A percentile compares a stretch with the other conserved stretches of the same genome.
Conservation (phyloP, 2,888 invertebrate genomes). For the Macroteleia sp. region DNA sequence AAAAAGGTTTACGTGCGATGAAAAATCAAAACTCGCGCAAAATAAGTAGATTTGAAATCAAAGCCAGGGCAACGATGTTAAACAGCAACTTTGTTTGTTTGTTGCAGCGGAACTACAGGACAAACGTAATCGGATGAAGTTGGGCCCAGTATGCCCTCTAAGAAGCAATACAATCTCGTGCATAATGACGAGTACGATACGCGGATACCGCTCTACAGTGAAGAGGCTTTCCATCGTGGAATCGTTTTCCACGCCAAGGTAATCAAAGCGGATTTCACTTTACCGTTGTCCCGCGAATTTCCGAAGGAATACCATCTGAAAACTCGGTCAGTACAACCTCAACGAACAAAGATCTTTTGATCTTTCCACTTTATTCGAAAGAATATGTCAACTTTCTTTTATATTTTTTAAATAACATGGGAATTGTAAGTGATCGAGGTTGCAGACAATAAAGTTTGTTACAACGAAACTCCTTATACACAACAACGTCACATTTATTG, state of each 20-base stretch:
- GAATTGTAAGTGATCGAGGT: too few species aligned
- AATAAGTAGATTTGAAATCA: neutral
- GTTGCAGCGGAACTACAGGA: conserved; percentile 79
- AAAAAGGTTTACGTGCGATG: too few species aligned
- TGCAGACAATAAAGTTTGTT: too few species aligned
- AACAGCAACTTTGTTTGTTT: conserved; percentile 19
- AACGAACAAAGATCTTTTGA: conserved; percentile 8
- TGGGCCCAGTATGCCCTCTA: conserved; percentile 91
- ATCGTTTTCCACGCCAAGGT: conserved; percentile 99
- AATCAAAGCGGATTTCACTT: conserved; percentile 74
- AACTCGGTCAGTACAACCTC: conserved; percentile 24
- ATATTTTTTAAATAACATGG: too few species aligned
- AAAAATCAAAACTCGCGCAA: neutral
- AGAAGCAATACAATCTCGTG: conserved; percentile 96
- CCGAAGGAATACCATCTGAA: conserved; percentile 22
- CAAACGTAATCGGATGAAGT: conserved; percentile 79
- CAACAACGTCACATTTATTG: too few species aligned
- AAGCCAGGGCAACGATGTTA: neutral
- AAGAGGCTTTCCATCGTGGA: conserved; percentile 98
- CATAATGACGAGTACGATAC: conserved; percentile 98
- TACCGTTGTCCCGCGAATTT: conserved; percentile 42
- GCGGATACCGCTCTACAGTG: conserved; percentile 97
- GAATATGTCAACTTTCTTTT: too few species aligned
- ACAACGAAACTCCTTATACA: too few species aligned
- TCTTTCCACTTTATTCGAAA: neutral